A percentile compares a stretch with the other conserved stretches of the same genome.
Conservation (phyloP, 1,140 invertebrate genomes). For the Neomicropteryx cornuta region DNA sequence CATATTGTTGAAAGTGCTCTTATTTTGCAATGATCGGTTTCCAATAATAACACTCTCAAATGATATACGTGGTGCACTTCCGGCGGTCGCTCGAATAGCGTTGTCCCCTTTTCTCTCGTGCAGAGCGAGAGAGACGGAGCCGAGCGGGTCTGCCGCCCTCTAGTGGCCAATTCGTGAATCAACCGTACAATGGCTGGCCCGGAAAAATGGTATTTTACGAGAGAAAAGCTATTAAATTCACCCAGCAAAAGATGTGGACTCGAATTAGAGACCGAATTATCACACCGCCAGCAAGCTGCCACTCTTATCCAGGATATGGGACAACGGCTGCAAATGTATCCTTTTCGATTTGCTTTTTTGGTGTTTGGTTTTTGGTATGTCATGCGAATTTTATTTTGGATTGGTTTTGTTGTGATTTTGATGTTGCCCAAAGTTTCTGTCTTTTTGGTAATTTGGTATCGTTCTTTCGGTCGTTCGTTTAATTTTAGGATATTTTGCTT, state of each 20-base stretch:
- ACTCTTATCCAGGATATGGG: constrained; percentile 98
- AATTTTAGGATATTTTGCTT: too few species aligned
- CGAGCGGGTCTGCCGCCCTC: constrained; percentile 33
- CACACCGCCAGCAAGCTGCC: constrained; percentile 89
- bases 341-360: constrained; percentile 32
- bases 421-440: too few species aligned
- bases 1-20: too few species aligned
- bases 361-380: constrained; percentile 40
- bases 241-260: constrained; percentile 82
- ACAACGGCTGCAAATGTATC: constrained; percentile 87
- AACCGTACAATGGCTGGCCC: constrained; percentile 37
- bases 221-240: constrained; percentile 78
- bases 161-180: constrained; percentile 35
- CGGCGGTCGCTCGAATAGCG: constrained; percentile 36
- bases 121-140: constrained; percentile 35
- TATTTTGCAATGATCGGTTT: too few species aligned
- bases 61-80: constrained; percentile 34
- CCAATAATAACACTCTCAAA: too few species aligned
- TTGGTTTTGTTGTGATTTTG: too few species aligned
- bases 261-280: constrained; percentile 84
- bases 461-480: too few species aligned
- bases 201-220: constrained; percentile 78
- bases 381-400: too few species aligned
- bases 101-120: constrained; percentile 34
- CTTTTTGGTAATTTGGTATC: too few species aligned